Evolutionary conservation across 2,113 vertebrate species (phyloP).

Genomic region (Chiloscyllium plagiosum): DNA sequence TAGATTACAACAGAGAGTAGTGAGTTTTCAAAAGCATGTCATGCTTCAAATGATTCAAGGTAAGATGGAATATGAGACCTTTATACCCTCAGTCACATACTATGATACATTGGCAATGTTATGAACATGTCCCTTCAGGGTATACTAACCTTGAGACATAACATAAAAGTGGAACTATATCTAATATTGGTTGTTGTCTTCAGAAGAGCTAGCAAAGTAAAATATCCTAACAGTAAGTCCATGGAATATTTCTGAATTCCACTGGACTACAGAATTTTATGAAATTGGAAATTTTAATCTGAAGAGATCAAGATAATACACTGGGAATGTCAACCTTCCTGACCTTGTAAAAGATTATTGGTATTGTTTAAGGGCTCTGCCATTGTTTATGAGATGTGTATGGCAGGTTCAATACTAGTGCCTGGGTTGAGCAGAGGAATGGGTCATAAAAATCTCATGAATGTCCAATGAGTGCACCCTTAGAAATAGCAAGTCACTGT

Average conservation of each 20-base stretch:
- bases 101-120: no score
- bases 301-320: not conserved
- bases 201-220: not conserved
- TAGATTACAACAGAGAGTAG: no score
- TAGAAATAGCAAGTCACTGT: not conserved
- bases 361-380: not conserved
- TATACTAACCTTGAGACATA: no score
- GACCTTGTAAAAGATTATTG: not conserved
- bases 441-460: not conserved
- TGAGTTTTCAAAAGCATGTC: no score
- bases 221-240: not conserved
- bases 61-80: no score
- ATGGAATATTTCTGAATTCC: not conserved
- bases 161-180: not conserved
- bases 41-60: no score
- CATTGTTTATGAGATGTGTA: not conserved
- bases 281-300: not conserved
- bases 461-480: not conserved
- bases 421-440: not conserved
- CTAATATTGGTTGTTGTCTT: not conserved
- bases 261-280: not conserved
- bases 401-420: not conserved
- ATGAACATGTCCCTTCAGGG: no score
- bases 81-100: no score
- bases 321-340: not conserved